Evolutionary conservation across 2,888 invertebrate species (phyloP).

Genomic region (Helicoverpa assulta): DNA sequence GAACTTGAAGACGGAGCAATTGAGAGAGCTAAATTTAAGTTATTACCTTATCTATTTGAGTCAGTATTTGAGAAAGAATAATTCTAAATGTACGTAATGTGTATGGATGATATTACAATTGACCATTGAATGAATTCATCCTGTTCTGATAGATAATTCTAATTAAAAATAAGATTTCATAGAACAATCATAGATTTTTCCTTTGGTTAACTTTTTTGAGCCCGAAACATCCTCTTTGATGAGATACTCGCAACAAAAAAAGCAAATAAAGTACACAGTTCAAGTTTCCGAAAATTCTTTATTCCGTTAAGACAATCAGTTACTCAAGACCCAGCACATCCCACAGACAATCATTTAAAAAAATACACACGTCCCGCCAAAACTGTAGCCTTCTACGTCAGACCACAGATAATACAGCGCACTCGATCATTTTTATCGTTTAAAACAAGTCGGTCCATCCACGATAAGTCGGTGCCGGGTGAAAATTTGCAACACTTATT

Average conservation of each 20-base stretch:
- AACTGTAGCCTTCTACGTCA: slow-evolving; percentile 44
- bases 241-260: too few relatives aligned
- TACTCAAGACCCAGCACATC: neutral
- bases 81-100: too few relatives aligned
- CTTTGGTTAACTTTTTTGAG: too few relatives aligned
- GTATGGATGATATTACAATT: too few relatives aligned
- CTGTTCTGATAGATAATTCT: too few relatives aligned
- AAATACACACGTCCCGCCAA: slow-evolving; percentile 38
- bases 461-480: slow-evolving; percentile 78
- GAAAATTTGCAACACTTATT: slow-evolving; percentile 89
- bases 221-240: too few relatives aligned
- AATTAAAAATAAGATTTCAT: too few relatives aligned
- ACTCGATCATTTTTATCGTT: slow-evolving; percentile 74
- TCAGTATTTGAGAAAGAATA: too few relatives aligned
- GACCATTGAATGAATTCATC: too few relatives aligned
- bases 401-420: slow-evolving; percentile 42
- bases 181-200: too few relatives aligned
- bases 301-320: slow-evolving; percentile 25
- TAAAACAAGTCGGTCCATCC: slow-evolving; percentile 76
- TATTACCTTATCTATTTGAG: slow-evolving; percentile 4
- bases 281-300: neutral
- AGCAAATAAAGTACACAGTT: neutral
- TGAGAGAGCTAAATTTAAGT: neutral
- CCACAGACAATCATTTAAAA: slow-evolving; percentile 4
- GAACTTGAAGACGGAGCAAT: slow-evolving; percentile 13